Percentiles rank a stretch among this genome's conserved stretches.
Evolutionary conservation across 2,797 vertebrate species (phyloP).

Genomic region (Tarsius wallacei): DNA sequence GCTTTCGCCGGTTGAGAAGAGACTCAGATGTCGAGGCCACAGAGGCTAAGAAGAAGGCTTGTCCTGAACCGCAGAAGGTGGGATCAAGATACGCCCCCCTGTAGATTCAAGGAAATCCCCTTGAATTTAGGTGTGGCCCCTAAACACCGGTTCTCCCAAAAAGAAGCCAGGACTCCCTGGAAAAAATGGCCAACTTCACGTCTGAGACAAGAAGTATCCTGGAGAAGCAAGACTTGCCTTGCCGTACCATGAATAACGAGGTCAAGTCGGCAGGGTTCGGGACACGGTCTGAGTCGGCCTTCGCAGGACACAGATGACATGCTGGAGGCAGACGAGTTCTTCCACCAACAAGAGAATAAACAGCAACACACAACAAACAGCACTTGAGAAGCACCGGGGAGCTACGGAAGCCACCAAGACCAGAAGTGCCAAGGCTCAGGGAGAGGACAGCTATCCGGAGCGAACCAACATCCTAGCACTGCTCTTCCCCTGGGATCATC

Average conservation of each 20-base stretch:
- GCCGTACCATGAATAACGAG: fast-evolving
- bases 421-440: fast-evolving
- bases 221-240: too few relatives aligned
- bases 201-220: neutral
- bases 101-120: fast-evolving
- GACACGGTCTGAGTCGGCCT: too few relatives aligned
- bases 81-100: fast-evolving
- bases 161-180: neutral
- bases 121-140: neutral
- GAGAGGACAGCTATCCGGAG: fast-evolving
- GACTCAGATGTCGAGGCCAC: fast-evolving
- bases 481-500: fast-evolving
- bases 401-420: fast-evolving
- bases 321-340: fast-evolving
- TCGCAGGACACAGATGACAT: fast-evolving
- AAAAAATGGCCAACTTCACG: neutral
- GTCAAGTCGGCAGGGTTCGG: too few relatives aligned
- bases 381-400: neutral
- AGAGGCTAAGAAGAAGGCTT: fast-evolving
- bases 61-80: fast-evolving
- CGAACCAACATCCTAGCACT: fast-evolving
- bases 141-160: neutral
- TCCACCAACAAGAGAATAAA: neutral
- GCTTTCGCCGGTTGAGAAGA: neutral
- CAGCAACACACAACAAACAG: fast-evolving